Conservation (phyloP, 2,888 invertebrate species). For the Seladonia tumulorum region DNA sequence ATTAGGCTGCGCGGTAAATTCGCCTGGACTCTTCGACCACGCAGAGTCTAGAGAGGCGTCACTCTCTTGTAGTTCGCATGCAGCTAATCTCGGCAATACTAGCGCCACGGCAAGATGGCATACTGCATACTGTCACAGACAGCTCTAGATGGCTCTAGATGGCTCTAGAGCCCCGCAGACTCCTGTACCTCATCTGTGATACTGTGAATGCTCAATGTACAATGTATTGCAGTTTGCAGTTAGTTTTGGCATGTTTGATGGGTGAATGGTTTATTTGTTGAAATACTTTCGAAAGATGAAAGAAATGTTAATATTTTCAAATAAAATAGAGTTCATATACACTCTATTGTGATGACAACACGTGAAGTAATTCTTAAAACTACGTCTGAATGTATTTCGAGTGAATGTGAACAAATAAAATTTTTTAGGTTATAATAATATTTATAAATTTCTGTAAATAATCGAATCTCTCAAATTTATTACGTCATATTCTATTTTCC, state of each 20-base stretch:
- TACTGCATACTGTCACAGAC: too few species aligned
- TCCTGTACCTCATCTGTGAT: too few species aligned
- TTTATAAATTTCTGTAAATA: slow-evolving; percentile 53
- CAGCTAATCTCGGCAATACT: too few species aligned
- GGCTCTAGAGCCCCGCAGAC: too few species aligned
- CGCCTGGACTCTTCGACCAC: too few species aligned
- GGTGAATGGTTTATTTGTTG: slow-evolving; percentile 25
- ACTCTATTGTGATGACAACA: slow-evolving; percentile 10
- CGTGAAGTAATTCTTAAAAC: slow-evolving; percentile 5
- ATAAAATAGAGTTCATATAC: slow-evolving; percentile 14
- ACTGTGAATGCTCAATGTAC: too few species aligned
- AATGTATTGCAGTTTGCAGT: neutral
- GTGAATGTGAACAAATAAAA: slow-evolving; percentile 26
- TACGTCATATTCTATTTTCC: slow-evolving; percentile 22
- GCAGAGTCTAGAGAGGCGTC: too few species aligned
- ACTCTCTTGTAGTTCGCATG: too few species aligned
- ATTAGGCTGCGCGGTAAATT: too few species aligned
- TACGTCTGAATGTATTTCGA: slow-evolving; percentile 8
- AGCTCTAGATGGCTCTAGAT: too few species aligned
- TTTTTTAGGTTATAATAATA: slow-evolving; percentile 42
- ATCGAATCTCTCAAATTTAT: slow-evolving; percentile 27
- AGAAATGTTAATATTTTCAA: slow-evolving; percentile 27
- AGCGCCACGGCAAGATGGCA: too few species aligned
- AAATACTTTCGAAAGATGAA: slow-evolving; percentile 7
- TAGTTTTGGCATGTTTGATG: slow-evolving; percentile 30